Conservation (phyloP, 2,888 invertebrate genomes). For the Dorcus parallelipipedus region DNA sequence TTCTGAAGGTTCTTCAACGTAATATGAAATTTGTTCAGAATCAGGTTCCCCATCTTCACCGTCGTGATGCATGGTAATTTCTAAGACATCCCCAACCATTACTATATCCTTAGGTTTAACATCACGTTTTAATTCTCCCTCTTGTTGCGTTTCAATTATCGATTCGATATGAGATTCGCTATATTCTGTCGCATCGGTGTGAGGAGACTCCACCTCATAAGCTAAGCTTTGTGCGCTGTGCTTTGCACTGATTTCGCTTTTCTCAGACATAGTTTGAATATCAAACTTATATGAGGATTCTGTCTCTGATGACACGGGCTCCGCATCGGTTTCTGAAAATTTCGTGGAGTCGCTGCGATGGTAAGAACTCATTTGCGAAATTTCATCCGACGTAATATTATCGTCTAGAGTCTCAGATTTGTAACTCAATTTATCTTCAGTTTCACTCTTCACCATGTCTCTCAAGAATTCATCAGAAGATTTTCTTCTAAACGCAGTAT, state of each 20-base stretch:
- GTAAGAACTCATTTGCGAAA: conserved; percentile 27
- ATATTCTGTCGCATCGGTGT: conserved; percentile 34
- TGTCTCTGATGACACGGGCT: conserved; percentile 42
- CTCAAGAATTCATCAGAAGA: background rate
- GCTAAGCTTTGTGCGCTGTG: conserved; percentile 5
- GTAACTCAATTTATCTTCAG: background rate
- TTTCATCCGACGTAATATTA: conserved; percentile 25
- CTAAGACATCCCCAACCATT: conserved; percentile 48
- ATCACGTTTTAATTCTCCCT: conserved; percentile 1
- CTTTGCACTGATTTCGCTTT: conserved; percentile 15
- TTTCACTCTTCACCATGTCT: background rate
- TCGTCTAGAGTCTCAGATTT: conserved; percentile 9
- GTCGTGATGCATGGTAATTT: conserved; percentile 44
- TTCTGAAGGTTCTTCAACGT: background rate
- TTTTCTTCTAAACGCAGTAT: background rate
- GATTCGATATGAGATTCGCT: conserved; percentile 39
- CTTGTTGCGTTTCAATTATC: conserved; percentile 29
- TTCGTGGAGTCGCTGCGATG: conserved; percentile 35
- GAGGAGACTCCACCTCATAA: conserved; percentile 32
- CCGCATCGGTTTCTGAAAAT: conserved; percentile 40
- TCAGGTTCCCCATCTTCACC: conserved; percentile 8
- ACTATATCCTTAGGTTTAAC: conserved; percentile 40
- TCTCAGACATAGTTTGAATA: conserved; percentile 30
- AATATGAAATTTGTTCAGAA: conserved; percentile 1
- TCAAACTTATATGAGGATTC: conserved; percentile 38